phyloP scores from a whole-genome alignment of 2,113 vertebrate species.

The Vidua macroura region DNA sequence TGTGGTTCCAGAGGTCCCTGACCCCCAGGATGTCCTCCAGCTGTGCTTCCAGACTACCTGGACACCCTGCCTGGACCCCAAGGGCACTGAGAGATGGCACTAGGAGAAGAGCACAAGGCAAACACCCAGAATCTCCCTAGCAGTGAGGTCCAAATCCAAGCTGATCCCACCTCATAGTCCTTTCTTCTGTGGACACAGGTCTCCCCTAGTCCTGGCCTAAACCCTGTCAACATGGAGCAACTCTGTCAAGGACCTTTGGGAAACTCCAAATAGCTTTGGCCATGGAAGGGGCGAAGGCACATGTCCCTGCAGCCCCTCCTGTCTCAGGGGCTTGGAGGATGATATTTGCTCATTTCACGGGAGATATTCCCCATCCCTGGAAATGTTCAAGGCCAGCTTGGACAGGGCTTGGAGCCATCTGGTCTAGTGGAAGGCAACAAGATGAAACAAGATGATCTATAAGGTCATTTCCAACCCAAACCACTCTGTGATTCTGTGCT shows the following conservation, averaged over 20 bases:
- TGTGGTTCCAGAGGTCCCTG: neutral
- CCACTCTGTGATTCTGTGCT: neutral
- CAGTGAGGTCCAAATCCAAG: fast-evolving
- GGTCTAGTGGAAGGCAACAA: neutral
- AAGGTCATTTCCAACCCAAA: neutral
- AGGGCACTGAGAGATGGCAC: neutral
- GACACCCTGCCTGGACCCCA: neutral
- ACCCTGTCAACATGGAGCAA: neutral
- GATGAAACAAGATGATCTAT: neutral
- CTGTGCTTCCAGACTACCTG: neutral
- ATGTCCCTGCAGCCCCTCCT: fast-evolving
- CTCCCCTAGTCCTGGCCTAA: neutral
- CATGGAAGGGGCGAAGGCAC: fast-evolving
- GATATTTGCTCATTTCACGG: neutral
- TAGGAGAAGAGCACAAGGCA: too few species aligned
- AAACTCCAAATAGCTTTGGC: neutral
- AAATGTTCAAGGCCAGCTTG: neutral
- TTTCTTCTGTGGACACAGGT: fast-evolving
- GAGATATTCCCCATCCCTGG: neutral
- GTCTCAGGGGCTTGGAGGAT: neutral
- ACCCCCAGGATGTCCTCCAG: neutral
- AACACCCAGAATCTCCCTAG: neutral
- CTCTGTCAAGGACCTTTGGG: neutral
- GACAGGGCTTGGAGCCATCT: neutral
- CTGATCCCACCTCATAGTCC: too few species aligned